Base-by-base conservation (phyloP, 2,888 invertebrate species). In the Encarsia formosa region DNA sequence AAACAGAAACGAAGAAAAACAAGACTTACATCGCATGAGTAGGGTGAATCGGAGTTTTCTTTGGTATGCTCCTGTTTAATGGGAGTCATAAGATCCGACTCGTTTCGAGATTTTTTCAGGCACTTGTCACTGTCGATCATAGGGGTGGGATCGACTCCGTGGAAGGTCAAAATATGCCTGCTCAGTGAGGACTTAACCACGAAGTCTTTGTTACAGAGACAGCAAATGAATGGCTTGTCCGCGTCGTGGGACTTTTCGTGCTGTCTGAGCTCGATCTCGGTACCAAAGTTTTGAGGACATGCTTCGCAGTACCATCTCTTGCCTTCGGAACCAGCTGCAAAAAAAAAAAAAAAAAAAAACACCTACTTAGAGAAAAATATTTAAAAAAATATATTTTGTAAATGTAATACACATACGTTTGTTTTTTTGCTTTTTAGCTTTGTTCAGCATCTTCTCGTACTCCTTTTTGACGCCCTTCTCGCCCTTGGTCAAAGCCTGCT, bases 141-240 rank as follows among this genome's bases (percentile, higher is more conserved):
- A 61, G 76, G 61, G 64, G 65, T 68, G 61, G 73, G 76, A 64
- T 79, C 79, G 31, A 78, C 76, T 0, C 77, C 77, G 58, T 81
- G 81, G n/a, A 70, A 68, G 38, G 77, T 74, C 45, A 77, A 71
- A 38, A 81, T 76, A 59, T 81, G 81, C 53, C 75, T 66, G 18
- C 77, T 77, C 45, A 81, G 63, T n/a, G 75, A 72, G 5, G 76
- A 68, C 38, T 77, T 73, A 13, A 75, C 65, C 2, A 67, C 65
- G 54, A 79, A 78, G 52, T 76, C 75, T 57, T 73, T 71, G 44
- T 78, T 77, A 59, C 81, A 81, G n/a, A 80, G 59, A 44, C 79
- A 65, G 63, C 81, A 81, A 23, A 74, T 65, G 58, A 73, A 79
- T 2, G 75, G 75, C 49, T 68, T 76, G 44, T 67, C 65, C 8